These are phyloP conservation scores for Spongia lamella DNA, from an alignment of 37 sponge, comb jelly and placozoan genomes.

Conservation along the genomic window DNA sequence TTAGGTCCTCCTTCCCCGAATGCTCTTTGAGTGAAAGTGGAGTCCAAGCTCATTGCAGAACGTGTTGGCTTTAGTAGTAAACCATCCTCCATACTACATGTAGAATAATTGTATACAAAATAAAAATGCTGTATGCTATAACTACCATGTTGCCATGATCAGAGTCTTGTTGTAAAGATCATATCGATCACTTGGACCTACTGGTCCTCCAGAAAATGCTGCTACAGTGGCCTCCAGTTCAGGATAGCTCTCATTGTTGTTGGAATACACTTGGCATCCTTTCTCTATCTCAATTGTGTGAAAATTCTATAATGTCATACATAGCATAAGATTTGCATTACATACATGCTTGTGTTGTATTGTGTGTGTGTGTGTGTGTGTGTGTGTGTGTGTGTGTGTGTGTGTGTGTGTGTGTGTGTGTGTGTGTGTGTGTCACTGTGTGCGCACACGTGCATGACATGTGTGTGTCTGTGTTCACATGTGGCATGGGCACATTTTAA, in stretches of 20 bases:
- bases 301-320: slow-evolving; percentile 32
- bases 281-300: slow-evolving; percentile 32
- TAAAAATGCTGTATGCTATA: too few relatives aligned
- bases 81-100: too few relatives aligned
- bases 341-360: too few relatives aligned
- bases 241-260: slow-evolving; percentile 19
- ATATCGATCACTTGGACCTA: slow-evolving; percentile 29
- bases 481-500: too few relatives aligned
- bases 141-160: slow-evolving; percentile 74
- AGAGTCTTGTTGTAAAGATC: slow-evolving; percentile 37
- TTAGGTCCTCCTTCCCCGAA: too few relatives aligned
- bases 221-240: slow-evolving; percentile 32
- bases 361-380: slow-evolving; percentile 15
- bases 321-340: neutral
- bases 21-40: too few relatives aligned
- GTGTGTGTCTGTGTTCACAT: neutral
- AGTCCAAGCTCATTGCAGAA: too few relatives aligned
- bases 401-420: slow-evolving; percentile 15
- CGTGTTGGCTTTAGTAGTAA: too few relatives aligned
- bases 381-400: slow-evolving; percentile 25
- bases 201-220: slow-evolving; percentile 49
- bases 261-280: slow-evolving; percentile 5
- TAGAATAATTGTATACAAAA: too few relatives aligned
- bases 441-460: neutral
- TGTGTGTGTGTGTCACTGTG: slow-evolving; percentile 20